Conservation (phyloP, 2,888 invertebrate species). For the Diaphora mendica region DNA sequence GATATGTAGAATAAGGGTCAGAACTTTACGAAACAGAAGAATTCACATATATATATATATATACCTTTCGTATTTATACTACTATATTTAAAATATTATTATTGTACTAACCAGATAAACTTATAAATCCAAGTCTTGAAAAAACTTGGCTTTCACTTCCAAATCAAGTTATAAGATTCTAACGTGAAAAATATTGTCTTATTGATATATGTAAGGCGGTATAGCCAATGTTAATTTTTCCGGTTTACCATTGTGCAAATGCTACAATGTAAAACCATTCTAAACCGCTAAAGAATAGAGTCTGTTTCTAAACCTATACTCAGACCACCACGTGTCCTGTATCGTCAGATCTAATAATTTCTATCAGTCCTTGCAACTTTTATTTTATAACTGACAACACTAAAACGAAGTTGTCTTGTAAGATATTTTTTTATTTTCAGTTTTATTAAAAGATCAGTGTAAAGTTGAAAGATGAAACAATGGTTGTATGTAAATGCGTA, state of each 20-base stretch:
- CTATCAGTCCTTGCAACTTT: slow-evolving; percentile 54
- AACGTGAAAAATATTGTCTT: neutral
- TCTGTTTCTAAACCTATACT: slow-evolving; percentile 19
- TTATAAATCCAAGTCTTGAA: neutral
- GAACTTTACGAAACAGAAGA: neutral
- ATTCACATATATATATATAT: neutral
- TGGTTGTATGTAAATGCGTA: neutral
- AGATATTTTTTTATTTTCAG: neutral
- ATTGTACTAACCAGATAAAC: neutral
- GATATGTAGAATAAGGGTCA: slow-evolving; percentile 14
- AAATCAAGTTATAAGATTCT: neutral
- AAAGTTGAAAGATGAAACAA: neutral
- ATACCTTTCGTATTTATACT: slow-evolving; percentile 3
- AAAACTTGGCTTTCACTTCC: neutral
- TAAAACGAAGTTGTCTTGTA: neutral
- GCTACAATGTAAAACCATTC: neutral
- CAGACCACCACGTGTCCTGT: slow-evolving; percentile 35
- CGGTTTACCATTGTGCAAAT: neutral
- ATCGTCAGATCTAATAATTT: slow-evolving; percentile 57
- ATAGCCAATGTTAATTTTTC: neutral
- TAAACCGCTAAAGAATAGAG: slow-evolving; percentile 12
- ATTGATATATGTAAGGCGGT: neutral
- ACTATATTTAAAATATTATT: slow-evolving; percentile 21
- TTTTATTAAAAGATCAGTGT: neutral
- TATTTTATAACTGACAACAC: neutral